Base-by-base conservation (phyloP, 1,140 invertebrate genomes). In the Drosophila kepulauana region DNA sequence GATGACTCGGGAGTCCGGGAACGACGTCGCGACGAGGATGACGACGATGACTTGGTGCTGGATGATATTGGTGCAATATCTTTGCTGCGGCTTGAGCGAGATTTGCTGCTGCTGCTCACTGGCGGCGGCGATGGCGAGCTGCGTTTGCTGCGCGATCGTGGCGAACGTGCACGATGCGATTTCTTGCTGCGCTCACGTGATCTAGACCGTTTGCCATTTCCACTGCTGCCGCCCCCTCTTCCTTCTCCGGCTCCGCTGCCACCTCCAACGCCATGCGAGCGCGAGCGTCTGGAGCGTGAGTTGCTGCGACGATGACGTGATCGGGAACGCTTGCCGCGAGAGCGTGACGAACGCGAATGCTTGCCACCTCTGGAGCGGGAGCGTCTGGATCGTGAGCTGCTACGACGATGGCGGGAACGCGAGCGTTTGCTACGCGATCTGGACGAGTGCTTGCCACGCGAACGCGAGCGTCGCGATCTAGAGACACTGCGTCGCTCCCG, bases 381-480 rank as follows among this genome's bases (percentile, higher is more conserved):
- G 61, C 85, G 70, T 4, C 73, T 81, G 5, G 92, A 90, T 0
- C 84, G 78, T 2, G 85, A 82, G 30, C 58, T 56, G 43, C 72
- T 75, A 35, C 86, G 82, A 2, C 93, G 91, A 74, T 88, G 93
- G 70, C 91, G 85, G 0, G 95, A 95, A 13, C 95, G 91, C 0
- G 95, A 95, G 73, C 94, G 94, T 91, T 93, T 89, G 92, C 93
- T 93, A 2, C 85, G 81, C 5, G 88, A 85, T 1, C 84, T 70
- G 5, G 81, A 89, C 0, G 85, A 89, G 66, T 89, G 85, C 56
- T 89, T 93, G 45, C 93, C 93, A 54, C 91, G 85, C 1, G 95
- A 95, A 5, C 94, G 92, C 0, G 95, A 95, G 68, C 94, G 94
- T 5, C 94, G 78, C 0, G 94, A 94, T 11, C 94, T 15, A 92